These are phyloP conservation scores for Brachypterus glaber DNA, from an alignment of 2,888 invertebrate genomes.

Conservation along the genomic window DNA sequence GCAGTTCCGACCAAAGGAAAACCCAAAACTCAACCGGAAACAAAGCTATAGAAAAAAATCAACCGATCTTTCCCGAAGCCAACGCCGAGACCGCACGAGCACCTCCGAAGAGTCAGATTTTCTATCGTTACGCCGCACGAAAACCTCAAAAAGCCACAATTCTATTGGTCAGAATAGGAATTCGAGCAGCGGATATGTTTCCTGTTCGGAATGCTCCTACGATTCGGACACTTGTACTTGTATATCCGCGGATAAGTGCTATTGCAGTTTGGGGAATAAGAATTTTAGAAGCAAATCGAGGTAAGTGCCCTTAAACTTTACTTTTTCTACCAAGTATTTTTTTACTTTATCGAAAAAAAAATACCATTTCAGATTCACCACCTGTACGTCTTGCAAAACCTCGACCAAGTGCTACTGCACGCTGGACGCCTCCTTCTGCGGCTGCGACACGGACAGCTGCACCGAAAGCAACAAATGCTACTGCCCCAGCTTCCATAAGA, in stretches of 20 bases:
- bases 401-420: conserved; percentile 50
- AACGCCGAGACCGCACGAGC: conserved; percentile 30
- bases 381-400: conserved; percentile 39
- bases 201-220: conserved; percentile 79
- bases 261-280: conserved; percentile 63
- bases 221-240: conserved; percentile 78
- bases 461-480: conserved; percentile 83
- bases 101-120: conserved; percentile 44
- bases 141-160: conserved; percentile 24
- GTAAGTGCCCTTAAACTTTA: too few relatives aligned
- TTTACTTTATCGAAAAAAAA: background rate
- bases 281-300: conserved; percentile 30
- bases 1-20: conserved; percentile 50
- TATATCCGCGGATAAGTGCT: conserved; percentile 70
- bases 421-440: conserved; percentile 54
- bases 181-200: conserved; percentile 61
- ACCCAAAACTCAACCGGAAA: conserved; percentile 24
- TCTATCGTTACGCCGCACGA: conserved; percentile 34
- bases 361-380: conserved; percentile 24
- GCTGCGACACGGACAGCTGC: conserved; percentile 79
- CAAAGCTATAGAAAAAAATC: conserved; percentile 31
- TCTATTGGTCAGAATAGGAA: conserved; percentile 32
- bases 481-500: conserved; percentile 44
- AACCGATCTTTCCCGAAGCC: conserved; percentile 8
- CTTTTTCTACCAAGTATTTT: too few relatives aligned